Percentiles rank a stretch among this genome's conserved stretches.
These are phyloP conservation scores for Aythya baeri DNA, from an alignment of 2,113 vertebrate genomes.

Conservation along the genomic window DNA sequence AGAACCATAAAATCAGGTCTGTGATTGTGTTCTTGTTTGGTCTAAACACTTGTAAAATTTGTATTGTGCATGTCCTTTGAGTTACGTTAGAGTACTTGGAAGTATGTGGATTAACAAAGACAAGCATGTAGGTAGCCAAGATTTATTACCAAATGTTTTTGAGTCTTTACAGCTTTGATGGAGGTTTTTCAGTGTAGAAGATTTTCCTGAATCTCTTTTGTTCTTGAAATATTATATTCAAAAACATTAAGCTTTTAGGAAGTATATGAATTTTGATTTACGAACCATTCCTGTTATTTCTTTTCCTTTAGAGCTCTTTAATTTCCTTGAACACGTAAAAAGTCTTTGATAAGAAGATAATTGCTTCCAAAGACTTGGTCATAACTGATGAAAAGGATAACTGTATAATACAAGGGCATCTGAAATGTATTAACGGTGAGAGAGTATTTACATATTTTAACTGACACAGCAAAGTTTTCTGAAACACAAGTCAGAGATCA, in stretches of 20 bases:
- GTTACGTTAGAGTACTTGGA: neutral
- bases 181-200: neutral
- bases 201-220: neutral
- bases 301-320: neutral
- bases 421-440: slow-evolving; percentile 25
- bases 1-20: neutral
- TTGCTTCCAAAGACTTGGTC: slow-evolving; percentile 9
- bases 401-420: neutral
- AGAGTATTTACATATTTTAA: slow-evolving; percentile 54
- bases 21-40: neutral
- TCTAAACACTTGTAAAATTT: neutral
- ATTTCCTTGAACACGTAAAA: neutral
- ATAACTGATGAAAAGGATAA: slow-evolving; percentile 37
- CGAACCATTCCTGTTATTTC: neutral
- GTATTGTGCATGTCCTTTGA: neutral
- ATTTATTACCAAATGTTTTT: slow-evolving; percentile 52
- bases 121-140: slow-evolving; percentile 9
- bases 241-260: neutral
- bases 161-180: slow-evolving; percentile 28
- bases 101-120: slow-evolving; percentile 22
- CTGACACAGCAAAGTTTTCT: neutral
- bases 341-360: slow-evolving; percentile 28
- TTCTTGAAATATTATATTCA: neutral
- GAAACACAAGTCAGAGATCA: slow-evolving; percentile 29
- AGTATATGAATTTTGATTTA: neutral